Base-by-base conservation (phyloP, 2,888 invertebrate genomes). In the Seira musarum region DNA sequence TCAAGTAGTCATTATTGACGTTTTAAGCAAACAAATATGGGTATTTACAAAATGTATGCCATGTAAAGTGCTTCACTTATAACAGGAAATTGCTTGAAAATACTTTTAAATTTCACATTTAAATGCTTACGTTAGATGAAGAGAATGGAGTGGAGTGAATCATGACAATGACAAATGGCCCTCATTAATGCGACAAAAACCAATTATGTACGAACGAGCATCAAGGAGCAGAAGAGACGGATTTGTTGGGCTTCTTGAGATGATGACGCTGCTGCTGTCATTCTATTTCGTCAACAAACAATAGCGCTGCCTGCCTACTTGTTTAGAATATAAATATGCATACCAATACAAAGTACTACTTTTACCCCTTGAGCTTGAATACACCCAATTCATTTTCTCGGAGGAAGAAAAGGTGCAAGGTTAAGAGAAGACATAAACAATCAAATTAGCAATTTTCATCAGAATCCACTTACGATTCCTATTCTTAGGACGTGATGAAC, bases 81-180 rank as follows among this genome's bases (percentile, higher is more conserved):
- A 40, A 13, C 6, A 40, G 6, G 6, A 40, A 13, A 8, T 6
- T 8, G 40, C 40, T 40, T 40, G 40, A 13, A 13, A 40, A 13
- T 40, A 13, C 6, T 8, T 40, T 40, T 40, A 40, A 40, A 40
- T 13, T 40, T 6, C 13, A 13, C 13, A 40, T 40, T 40, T 40
- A 40, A 40, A 40, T 40, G 40, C 13, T 6, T 6, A 8, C 40
- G 6, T 13, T 40, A 40, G 40, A 40, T n/a, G n/a, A n/a, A n/a
- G n/a, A n/a, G n/a, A n/a, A n/a, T n/a, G n/a, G n/a, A n/a, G 57
- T 15, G n/a, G 17, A 57, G 10, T 57, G 3, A 5, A n/a, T 13
- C 57, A 17, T 57, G 57, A 57, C 57, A 57, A 15, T 57, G 57
- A 57, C 57, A 57, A 57, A 57, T 57, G 57, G 17, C 57, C 17